Evolutionary conservation across 2,888 invertebrate species (phyloP).

Genomic region (Eilema depressum): DNA sequence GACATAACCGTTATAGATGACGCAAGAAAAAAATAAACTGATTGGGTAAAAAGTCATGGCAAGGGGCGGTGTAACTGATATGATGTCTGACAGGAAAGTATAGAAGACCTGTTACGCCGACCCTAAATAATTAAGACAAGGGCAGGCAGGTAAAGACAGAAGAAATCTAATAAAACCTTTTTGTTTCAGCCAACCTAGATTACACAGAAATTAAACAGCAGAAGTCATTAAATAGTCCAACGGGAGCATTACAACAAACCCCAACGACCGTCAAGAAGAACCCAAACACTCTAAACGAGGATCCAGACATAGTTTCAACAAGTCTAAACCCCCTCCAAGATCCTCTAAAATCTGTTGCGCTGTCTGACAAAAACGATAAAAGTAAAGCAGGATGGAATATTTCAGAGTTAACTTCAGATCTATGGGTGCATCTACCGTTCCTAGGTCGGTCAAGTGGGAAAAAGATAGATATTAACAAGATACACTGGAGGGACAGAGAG

Average conservation of each 20-base stretch:
- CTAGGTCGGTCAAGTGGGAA: slow-evolving; percentile 60
- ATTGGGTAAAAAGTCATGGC: too few species aligned
- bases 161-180: background rate
- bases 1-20: too few species aligned
- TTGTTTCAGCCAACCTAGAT: background rate
- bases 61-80: too few species aligned
- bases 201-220: slow-evolving; percentile 1
- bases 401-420: slow-evolving; percentile 73
- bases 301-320: background rate
- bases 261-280: background rate
- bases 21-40: too few species aligned
- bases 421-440: slow-evolving; percentile 77
- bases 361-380: slow-evolving; percentile 34
- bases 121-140: background rate
- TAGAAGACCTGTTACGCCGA: background rate
- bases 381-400: slow-evolving; percentile 72
- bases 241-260: slow-evolving; percentile 3
- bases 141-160: background rate
- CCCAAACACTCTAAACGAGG: background rate
- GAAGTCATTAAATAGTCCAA: slow-evolving; percentile 1
- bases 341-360: slow-evolving; percentile 23
- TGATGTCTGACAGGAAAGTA: background rate
- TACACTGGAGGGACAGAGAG: slow-evolving; percentile 92
- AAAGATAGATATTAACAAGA: slow-evolving; percentile 87
- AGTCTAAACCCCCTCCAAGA: slow-evolving; percentile 14